phyloP scores from a whole-genome alignment of 2,888 invertebrate genomes.

The Ophion slaviceki region DNA sequence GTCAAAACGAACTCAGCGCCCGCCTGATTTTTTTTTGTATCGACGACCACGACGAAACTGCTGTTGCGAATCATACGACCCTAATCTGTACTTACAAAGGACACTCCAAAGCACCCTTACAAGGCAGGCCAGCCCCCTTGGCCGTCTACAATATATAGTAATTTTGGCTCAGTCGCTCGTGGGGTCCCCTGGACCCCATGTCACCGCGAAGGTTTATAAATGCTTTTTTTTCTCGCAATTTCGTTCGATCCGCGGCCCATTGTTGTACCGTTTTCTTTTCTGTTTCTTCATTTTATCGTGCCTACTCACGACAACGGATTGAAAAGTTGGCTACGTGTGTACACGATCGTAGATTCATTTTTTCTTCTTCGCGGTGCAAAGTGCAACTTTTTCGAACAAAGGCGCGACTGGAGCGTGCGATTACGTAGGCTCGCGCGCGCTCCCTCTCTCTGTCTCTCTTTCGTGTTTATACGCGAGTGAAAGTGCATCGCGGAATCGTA shows the following conservation, averaged over 20 bases:
- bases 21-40: no score
- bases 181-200: no score
- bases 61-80: no score
- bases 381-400: slow-evolving; percentile 56
- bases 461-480: slow-evolving; percentile 54
- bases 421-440: slow-evolving; percentile 55
- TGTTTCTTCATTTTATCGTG: background rate
- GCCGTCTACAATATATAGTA: no score
- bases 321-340: slow-evolving; percentile 1
- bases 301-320: slow-evolving; percentile 1
- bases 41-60: no score
- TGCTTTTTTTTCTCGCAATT: background rate
- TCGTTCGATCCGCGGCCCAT: background rate
- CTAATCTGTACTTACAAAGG: no score
- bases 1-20: no score
- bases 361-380: slow-evolving; percentile 35
- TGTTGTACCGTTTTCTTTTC: background rate
- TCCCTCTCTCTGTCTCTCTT: slow-evolving; percentile 21
- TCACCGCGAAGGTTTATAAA: background rate
- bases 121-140: no score
- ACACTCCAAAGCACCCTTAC: no score
- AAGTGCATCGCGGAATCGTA: slow-evolving; percentile 56
- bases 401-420: slow-evolving; percentile 55
- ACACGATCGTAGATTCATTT: slow-evolving; percentile 28
- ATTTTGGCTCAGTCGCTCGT: no score